phyloP scores from a whole-genome alignment of 2,888 invertebrate genomes.

The Strigamia crassipes region DNA sequence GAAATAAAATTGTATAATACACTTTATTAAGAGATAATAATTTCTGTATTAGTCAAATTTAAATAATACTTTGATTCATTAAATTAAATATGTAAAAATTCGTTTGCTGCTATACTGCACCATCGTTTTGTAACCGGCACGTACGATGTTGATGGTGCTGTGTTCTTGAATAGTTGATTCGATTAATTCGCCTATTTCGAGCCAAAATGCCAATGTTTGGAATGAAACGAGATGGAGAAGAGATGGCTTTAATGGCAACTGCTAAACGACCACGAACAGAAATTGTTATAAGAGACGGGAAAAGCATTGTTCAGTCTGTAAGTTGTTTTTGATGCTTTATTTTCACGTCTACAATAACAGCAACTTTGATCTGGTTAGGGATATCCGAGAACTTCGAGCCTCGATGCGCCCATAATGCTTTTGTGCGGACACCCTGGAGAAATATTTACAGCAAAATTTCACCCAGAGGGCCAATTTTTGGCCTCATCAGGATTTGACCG shows the following conservation, averaged over 20 bases:
- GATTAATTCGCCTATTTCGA: not conserved
- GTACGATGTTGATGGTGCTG: too few relatives aligned
- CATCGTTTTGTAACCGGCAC: too few relatives aligned
- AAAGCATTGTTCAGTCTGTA: constrained; percentile 11
- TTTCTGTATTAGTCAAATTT: too few relatives aligned
- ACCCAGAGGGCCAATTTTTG: constrained; percentile 92
- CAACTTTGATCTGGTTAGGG: constrained; percentile 59
- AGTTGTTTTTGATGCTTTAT: not conserved
- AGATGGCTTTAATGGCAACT: not conserved
- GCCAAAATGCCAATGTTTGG: constrained; percentile 12
- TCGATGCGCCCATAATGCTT: constrained; percentile 92
- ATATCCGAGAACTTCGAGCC: constrained; percentile 80
- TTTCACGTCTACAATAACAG: not conserved
- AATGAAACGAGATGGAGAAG: not conserved
- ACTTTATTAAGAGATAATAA: too few relatives aligned
- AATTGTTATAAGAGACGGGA: constrained; percentile 1
- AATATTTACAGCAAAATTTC: constrained; percentile 89
- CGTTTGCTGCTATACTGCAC: too few relatives aligned
- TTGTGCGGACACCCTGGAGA: constrained; percentile 97
- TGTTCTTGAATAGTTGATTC: too few relatives aligned
- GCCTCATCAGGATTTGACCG: constrained; percentile 95
- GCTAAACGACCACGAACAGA: constrained; percentile 1
- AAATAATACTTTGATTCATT: too few relatives aligned
- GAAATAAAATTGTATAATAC: too few relatives aligned
- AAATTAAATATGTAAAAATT: too few relatives aligned